Conservation (phyloP, 2,797 vertebrate species). For the Crocidura indochinensis region DNA sequence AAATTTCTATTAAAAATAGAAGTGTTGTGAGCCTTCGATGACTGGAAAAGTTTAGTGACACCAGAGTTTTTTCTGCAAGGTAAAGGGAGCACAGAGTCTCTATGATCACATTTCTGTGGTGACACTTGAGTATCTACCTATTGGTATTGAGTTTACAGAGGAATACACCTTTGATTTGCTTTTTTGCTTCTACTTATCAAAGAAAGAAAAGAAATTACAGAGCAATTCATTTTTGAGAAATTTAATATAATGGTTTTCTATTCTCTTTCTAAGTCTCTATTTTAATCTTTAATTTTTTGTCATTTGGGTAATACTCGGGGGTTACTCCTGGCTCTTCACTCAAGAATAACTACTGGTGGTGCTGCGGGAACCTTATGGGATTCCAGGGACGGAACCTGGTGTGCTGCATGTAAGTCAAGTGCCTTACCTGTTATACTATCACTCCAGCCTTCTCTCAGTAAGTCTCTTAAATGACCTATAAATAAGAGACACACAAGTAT, state of each 20-base stretch:
- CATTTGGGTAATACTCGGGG: too few species aligned
- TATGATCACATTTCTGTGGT: constrained; percentile 19
- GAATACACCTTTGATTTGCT: neutral
- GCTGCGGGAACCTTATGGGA: too few species aligned
- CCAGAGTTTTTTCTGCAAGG: neutral
- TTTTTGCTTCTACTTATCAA: constrained; percentile 9
- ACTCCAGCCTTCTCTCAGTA: constrained; percentile 4
- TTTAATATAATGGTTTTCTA: constrained; percentile 25
- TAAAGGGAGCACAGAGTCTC: neutral
- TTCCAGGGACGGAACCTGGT: too few species aligned
- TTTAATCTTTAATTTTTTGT: too few species aligned
- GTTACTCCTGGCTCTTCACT: too few species aligned
- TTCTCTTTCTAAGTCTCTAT: constrained; percentile 18
- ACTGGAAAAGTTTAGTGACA: neutral
- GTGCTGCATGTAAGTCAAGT: too few species aligned
- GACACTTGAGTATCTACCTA: neutral
- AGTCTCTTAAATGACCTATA: neutral
- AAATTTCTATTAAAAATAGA: neutral
- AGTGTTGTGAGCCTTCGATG: neutral
- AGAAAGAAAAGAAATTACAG: neutral
- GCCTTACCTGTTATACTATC: too few species aligned
- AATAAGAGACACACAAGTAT: too few species aligned
- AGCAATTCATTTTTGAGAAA: constrained; percentile 38
- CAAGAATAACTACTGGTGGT: too few species aligned
- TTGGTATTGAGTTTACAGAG: neutral